Evolutionary conservation across 2,113 vertebrate genomes (phyloP), one percentile per base, ranked within the genome.

Genomic region (Corythaixoides concolor): DNA sequence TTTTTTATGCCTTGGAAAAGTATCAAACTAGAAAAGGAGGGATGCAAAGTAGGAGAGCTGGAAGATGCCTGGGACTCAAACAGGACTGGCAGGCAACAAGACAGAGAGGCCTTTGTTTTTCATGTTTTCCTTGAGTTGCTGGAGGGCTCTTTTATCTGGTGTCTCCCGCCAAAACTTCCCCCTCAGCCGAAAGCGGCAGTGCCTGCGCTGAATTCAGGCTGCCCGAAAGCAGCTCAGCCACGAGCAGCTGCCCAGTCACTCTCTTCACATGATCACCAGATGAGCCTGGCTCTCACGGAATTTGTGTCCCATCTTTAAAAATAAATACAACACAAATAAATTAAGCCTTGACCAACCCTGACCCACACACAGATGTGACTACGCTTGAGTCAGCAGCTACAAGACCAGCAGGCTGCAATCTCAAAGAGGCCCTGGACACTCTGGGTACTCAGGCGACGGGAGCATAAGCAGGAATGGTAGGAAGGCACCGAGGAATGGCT

Each of bases 221-320:
- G 27, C 68, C 70, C 21, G 6, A 33, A 75, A 77, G 72, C 3
- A 53, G 50, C 52, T 81, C 68, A 63, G 39, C 66, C 69, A 55
- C 2, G 4, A 87, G 77, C 39, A 75, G 77, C 62, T 56, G 79
- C 93, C 70, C 81, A 52, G 66, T 96, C 92, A 95, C 76, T 43
- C 66, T 78, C 75, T 58, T 81, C 96, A 85, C 89, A 72, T 95
- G 92, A 97, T 85, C 75, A 43, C 53, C 58, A 49, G 86, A 74
- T 96, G 95, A 97, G 79, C 94, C 41, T 55, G 12, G 33, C 62
- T 90, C 43, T 84, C 68, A 95, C n/a, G 96, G 96, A 96, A 97
- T 85, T 77, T 81, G 28, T 90, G 93, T 96, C 76, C 85, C 89
- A 85, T 91, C 85, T 93, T 95, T 88, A 92, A 95, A 95, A 91